Evolutionary conservation across 2,113 vertebrate genomes (phyloP), one percentile per base, ranked within the genome.

Genomic region (Picathartes gymnocephalus): DNA sequence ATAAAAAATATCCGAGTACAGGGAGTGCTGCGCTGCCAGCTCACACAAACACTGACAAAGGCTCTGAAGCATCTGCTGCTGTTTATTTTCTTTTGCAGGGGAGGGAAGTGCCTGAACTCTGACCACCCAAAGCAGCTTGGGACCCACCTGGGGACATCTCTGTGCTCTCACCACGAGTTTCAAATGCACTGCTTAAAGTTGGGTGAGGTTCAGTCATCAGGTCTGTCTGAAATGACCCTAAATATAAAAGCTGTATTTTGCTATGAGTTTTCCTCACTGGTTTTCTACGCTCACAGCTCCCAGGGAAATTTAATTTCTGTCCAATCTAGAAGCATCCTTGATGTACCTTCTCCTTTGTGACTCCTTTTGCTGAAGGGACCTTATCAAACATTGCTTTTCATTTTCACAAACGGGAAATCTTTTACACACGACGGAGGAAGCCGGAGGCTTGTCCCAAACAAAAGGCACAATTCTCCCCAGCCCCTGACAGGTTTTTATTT

Each of bases 331-430:
- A 91, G 60, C n/a, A 72, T 13, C 76, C 58, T 71, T 35, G 27
- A 56, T 13, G 6, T 28, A 5, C 65, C 68, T 88, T 89, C 51
- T 53, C 30, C 8, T 35, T 66, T 17, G 30, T 50, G 76, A 10
- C 33, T 45, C 61, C 22, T 72, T 93, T 95, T 64, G 66, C 73
- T 68, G 21, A 64, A 65, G 39, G 42, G 77, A 56, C 69, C 44
- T 84, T 88, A 81, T 64, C 83, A 91, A 93, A 37, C 65, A 6
- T 37, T 37, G 77, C 86, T 89, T 64, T 87, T 81, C 21, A 81
- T 93, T 93, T 81, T 82, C 91, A 50, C 47, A 71, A 89, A 93
- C 89, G 95, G 89, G 95, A 95, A 96, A 95, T 82, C 77, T 95
- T 97, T 95, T 92, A 93, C 95, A 93, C 89, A 4, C 35, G 69